phyloP scores from a whole-genome alignment of 2,113 vertebrate species.

The Larimichthys polyactis region DNA sequence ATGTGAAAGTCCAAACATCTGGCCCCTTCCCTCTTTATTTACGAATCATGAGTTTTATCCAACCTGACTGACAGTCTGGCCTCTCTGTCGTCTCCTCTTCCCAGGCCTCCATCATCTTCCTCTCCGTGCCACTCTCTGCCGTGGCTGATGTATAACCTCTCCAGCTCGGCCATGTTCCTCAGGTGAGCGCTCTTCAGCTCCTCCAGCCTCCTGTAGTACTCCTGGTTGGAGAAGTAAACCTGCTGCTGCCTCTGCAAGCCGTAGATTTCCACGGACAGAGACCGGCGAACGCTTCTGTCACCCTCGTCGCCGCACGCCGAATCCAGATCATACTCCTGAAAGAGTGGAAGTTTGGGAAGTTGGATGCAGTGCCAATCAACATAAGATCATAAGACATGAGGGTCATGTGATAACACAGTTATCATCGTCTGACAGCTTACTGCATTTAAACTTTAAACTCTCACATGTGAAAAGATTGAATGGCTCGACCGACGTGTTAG shows the following conservation, averaged over 20 bases:
- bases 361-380: not conserved
- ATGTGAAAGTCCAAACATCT: too few species aligned
- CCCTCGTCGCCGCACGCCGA: constrained; percentile 41
- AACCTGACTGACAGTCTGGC: constrained; percentile 50
- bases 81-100: constrained; percentile 12
- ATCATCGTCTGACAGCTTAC: not conserved
- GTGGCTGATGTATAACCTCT: constrained; percentile 87
- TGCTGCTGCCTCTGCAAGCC: constrained; percentile 70
- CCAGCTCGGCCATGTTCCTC: constrained; percentile 89
- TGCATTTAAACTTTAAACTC: not conserved
- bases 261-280: constrained; percentile 68
- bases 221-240: constrained; percentile 86
- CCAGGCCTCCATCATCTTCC: not conserved
- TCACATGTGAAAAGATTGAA: too few species aligned
- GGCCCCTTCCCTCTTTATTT: not conserved
- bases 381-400: too few species aligned
- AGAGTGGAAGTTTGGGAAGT: not conserved
- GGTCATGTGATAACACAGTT: too few species aligned
- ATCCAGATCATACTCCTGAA: constrained; percentile 53
- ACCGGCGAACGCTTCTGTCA: constrained; percentile 26
- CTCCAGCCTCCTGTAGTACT: constrained; percentile 91
- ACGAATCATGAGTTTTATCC: not conserved
- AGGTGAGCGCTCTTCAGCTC: constrained; percentile 89
- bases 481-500: not conserved
- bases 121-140: constrained; percentile 65